Evolutionary conservation across 2,888 invertebrate species (phyloP), one percentile per base, ranked within the genome.

Genomic region (Drosophila macrospina): DNA sequence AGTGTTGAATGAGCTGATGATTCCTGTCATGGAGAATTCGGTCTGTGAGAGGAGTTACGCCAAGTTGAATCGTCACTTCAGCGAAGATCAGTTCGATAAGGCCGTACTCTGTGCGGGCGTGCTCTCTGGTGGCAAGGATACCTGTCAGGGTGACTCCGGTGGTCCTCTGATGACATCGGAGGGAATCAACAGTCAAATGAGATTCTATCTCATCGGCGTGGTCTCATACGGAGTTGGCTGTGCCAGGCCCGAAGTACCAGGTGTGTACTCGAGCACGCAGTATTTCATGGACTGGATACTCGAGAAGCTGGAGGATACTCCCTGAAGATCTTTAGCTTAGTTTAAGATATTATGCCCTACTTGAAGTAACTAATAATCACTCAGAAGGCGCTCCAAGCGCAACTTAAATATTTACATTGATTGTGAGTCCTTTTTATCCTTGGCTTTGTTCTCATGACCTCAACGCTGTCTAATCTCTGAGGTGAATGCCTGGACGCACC

Each of bases 141-240:
- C 91, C 0, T 92, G 92, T 5, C 91, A 92, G 54, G 92, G 92
- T 0, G 92, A 92, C 69, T 91, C 91, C 1, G 92, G 92, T 41
- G 92, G 92, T 2, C 92, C 92, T 2, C 69, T 92, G n/a, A 91
- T 92, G 92, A 74, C 82, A 5, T 85, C 91, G 4, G 91, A 91
- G 70, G 88, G 16, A 5, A 11, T 42, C 16, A 42, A 44, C 13
- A 50, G 44, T n/a, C 50, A 70, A 79, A 13, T 51, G 4, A 76
- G 83, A 5, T 91, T 83, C 89, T 93, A 94, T 80, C 92, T 94
- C 68, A 93, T 95, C 50, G 95, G 95, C 1, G 92, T 95, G 0
- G 95, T 95, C 1, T 95, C 95, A 0, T 95, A 94, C 87, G 95
- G 95, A 3, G 94, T 93, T 74, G 93, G 93, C 42, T 95, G 95